Conservation (phyloP, 1,140 invertebrate species). For the Neoseiulus cucumeris region DNA sequence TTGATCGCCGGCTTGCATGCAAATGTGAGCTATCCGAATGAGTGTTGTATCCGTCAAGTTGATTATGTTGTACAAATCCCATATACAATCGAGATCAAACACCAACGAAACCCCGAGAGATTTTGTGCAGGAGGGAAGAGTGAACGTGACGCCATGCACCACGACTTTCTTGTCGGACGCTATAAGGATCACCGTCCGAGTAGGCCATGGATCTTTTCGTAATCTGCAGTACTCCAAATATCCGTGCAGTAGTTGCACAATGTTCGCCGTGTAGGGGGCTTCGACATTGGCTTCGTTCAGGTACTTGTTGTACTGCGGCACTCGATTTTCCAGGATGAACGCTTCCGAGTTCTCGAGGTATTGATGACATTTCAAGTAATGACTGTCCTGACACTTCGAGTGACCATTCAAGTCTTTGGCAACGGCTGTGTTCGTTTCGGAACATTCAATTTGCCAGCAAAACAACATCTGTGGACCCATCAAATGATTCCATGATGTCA, state of each 20-base stretch:
- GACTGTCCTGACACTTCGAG: not conserved
- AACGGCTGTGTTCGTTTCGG: not conserved
- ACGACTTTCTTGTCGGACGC: not conserved
- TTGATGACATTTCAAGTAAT: slow-evolving; percentile 4
- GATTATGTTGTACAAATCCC: slow-evolving; percentile 6
- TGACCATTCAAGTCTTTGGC: not conserved
- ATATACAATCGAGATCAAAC: slow-evolving; percentile 2
- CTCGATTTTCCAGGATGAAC: not conserved
- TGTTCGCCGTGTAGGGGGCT: slow-evolving; percentile 3
- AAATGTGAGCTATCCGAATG: slow-evolving; percentile 9
- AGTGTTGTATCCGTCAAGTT: slow-evolving; percentile 7
- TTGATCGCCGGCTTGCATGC: slow-evolving; percentile 6
- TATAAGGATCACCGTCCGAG: not conserved
- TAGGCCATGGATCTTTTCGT: slow-evolving; percentile 4
- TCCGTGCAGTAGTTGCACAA: not conserved
- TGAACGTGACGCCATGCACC: not conserved
- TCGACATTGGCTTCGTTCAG: slow-evolving; percentile 2
- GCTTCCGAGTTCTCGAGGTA: slow-evolving; percentile 4
- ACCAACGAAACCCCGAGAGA: not conserved
- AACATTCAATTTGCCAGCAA: slow-evolving; percentile 4
- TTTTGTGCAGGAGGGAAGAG: not conserved
- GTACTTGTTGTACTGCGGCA: slow-evolving; percentile 6
- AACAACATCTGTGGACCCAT: slow-evolving; percentile 7
- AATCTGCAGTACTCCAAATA: not conserved
- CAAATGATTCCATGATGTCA: slow-evolving; percentile 11